phyloP scores from a whole-genome alignment of 2,888 invertebrate species.

The Lithosia quadra region DNA sequence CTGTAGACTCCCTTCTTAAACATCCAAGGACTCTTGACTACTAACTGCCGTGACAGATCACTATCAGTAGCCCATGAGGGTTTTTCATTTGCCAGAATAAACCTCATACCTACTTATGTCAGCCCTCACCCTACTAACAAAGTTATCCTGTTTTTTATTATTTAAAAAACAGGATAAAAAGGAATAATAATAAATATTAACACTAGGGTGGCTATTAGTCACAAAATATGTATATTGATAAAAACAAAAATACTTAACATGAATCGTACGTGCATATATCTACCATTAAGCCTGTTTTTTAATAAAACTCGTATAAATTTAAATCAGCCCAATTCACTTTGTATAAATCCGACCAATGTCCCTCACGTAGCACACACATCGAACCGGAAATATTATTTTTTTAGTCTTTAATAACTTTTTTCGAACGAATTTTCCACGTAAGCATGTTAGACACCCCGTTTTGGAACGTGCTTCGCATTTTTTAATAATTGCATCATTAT shows the following conservation, averaged over 20 bases:
- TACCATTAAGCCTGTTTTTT: constrained; percentile 17
- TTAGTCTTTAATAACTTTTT: constrained; percentile 48
- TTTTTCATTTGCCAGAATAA: too few species aligned
- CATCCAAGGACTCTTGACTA: too few species aligned
- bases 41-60: too few species aligned
- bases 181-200: too few species aligned
- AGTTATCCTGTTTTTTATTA: too few species aligned
- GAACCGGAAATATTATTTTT: constrained; percentile 51
- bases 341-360: constrained; percentile 36
- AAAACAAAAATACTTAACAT: not conserved
- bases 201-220: too few species aligned
- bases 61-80: too few species aligned
- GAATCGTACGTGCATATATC: not conserved
- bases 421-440: constrained; percentile 18
- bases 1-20: too few species aligned
- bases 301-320: constrained; percentile 28
- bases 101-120: too few species aligned
- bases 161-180: too few species aligned
- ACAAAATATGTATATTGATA: not conserved
- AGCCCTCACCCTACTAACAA: too few species aligned
- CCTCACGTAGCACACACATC: constrained; percentile 46
- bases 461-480: constrained; percentile 23
- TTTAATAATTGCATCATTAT: constrained; percentile 22
- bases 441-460: constrained; percentile 22
- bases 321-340: constrained; percentile 9